phyloP scores from a whole-genome alignment of 1,140 invertebrate genomes.

The Pogonomyrmex californicus region DNA sequence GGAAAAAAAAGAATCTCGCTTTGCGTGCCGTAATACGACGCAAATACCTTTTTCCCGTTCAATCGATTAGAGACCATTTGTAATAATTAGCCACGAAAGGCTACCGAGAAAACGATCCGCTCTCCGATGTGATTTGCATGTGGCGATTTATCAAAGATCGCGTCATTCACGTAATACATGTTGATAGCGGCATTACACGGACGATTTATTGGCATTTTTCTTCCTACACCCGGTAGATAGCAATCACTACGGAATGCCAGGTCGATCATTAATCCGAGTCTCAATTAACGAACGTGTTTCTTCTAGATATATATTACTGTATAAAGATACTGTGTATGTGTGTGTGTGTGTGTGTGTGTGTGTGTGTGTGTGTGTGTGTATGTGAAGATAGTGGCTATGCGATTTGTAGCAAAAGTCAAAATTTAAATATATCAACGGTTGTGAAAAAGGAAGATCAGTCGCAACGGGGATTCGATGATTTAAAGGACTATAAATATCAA shows the following conservation, averaged over 20 bases:
- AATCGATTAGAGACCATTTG: constrained; percentile 47
- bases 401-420: constrained; percentile 12
- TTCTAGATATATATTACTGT: neutral
- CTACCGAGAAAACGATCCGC: constrained; percentile 60
- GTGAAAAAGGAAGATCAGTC: constrained; percentile 20
- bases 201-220: constrained; percentile 83
- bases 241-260: constrained; percentile 44
- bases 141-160: constrained; percentile 86
- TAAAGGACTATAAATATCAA: constrained; percentile 1
- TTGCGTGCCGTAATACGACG: constrained; percentile 6
- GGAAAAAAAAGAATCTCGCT: constrained; percentile 1
- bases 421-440: neutral
- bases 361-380: neutral
- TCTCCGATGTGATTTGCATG: constrained; percentile 83
- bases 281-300: constrained; percentile 50
- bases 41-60: constrained; percentile 41
- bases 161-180: constrained; percentile 86
- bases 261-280: constrained; percentile 48
- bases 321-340: too few species aligned
- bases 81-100: constrained; percentile 59
- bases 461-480: neutral
- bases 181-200: constrained; percentile 86
- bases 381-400: neutral
- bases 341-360: too few species aligned
- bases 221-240: constrained; percentile 66